Conservation (phyloP, 2,888 invertebrate species). For the Archips xylosteana region DNA sequence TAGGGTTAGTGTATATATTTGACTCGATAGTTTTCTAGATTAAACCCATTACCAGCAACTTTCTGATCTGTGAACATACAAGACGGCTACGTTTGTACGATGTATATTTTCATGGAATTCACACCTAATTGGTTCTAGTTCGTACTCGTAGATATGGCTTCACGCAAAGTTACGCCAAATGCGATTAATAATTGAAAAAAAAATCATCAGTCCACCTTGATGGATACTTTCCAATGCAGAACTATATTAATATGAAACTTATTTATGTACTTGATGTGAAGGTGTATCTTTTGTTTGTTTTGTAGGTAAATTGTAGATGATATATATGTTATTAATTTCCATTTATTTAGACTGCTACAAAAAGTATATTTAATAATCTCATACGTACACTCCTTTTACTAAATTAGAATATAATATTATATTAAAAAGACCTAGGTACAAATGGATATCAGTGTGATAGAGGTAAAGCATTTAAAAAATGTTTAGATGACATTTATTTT, state of each 20-base stretch:
- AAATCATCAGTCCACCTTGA: too few species aligned
- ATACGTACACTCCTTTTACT: neutral
- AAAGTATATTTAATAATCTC: neutral
- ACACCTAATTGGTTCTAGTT: too few species aligned
- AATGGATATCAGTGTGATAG: constrained; percentile 20
- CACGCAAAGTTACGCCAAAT: too few species aligned
- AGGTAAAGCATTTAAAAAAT: constrained; percentile 19
- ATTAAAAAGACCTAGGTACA: constrained; percentile 27
- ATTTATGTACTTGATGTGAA: neutral
- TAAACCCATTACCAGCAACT: neutral
- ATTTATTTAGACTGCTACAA: constrained; percentile 2
- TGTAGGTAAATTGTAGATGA: neutral
- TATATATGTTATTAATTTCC: neutral
- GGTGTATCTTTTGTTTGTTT: neutral
- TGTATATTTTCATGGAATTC: too few species aligned
- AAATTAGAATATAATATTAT: constrained; percentile 12
- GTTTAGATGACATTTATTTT: constrained; percentile 3
- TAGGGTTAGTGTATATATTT: too few species aligned
- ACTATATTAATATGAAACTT: neutral
- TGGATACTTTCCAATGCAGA: too few species aligned
- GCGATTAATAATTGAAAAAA: too few species aligned
- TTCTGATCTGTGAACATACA: neutral
- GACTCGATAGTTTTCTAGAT: neutral
- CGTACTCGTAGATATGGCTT: too few species aligned
- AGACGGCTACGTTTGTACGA: too few species aligned